These are phyloP conservation scores for Sorex maritimensis DNA, from an alignment of 2,797 vertebrate genomes.

Conservation along the genomic window DNA sequence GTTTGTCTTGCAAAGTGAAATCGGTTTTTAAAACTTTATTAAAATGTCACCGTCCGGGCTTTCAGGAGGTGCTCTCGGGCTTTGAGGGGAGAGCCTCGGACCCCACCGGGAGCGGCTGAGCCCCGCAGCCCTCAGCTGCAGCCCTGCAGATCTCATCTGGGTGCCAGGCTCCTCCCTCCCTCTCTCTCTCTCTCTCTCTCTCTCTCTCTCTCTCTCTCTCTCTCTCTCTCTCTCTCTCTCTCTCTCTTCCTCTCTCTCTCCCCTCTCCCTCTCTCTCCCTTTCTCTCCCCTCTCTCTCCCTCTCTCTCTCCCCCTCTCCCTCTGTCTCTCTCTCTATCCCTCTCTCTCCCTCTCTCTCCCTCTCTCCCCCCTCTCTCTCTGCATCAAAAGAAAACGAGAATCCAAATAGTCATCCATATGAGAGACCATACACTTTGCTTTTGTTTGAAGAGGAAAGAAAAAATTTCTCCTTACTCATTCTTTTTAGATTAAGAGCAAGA, in stretches of 20 bases:
- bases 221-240: background rate
- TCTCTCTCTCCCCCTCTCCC: too few species aligned
- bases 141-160: too few species aligned
- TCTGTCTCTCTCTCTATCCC: too few species aligned
- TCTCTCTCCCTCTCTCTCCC: too few species aligned
- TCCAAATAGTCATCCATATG: slow-evolving; percentile 50
- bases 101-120: background rate
- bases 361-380: background rate
- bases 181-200: too few species aligned
- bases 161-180: too few species aligned
- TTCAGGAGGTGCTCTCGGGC: slow-evolving; percentile 60
- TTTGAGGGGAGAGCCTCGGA: slow-evolving; percentile 40
- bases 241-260: too few species aligned
- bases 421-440: slow-evolving; percentile 24
- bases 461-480: slow-evolving; percentile 2
- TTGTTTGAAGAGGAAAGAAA: slow-evolving; percentile 71
- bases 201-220: too few species aligned
- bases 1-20: slow-evolving; percentile 86
- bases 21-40: slow-evolving; percentile 78
- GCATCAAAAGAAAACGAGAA: slow-evolving; percentile 59
- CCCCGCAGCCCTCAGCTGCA: too few species aligned
- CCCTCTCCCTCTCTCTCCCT: too few species aligned
- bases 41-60: slow-evolving; percentile 77
- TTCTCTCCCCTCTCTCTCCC: background rate
- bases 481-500: slow-evolving; percentile 36